Evolutionary conservation across 2,113 vertebrate species (phyloP).

Genomic region (Brachyhypopomus gauderio): DNA sequence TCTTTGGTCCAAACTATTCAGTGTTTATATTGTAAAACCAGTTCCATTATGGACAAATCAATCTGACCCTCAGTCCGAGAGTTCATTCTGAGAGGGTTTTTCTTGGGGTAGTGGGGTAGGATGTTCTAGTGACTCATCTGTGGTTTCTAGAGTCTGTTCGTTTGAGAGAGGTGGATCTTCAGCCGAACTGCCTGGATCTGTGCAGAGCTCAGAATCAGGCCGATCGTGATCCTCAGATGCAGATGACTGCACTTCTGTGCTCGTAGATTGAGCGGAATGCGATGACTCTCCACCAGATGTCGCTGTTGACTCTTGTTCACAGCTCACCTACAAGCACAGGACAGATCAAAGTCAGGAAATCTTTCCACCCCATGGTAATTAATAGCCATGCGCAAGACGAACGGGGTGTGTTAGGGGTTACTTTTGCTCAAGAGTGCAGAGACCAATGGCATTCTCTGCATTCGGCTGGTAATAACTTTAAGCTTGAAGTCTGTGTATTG

Average conservation of each 20-base stretch:
- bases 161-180: conserved; percentile 11
- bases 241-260: not conserved
- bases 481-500: too few relatives aligned
- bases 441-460: too few relatives aligned
- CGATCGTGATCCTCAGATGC: not conserved
- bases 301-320: conserved; percentile 32
- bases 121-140: not conserved
- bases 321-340: conserved; percentile 29
- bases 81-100: not conserved
- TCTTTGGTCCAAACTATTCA: conserved; percentile 5
- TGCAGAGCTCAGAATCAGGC: not conserved
- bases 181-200: not conserved
- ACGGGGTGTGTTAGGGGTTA: too few relatives aligned
- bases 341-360: not conserved
- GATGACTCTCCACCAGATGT: conserved; percentile 40
- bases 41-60: not conserved
- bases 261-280: not conserved
- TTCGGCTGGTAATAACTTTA: too few relatives aligned
- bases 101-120: not conserved
- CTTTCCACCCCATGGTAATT: too few relatives aligned
- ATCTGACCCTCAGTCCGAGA: conserved; percentile 6
- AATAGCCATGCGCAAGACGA: too few relatives aligned
- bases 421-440: too few relatives aligned
- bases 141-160: conserved; percentile 6
- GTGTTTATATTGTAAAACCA: conserved; percentile 8